Percentiles rank a stretch among this genome's conserved stretches.
Evolutionary conservation across 30 jellyfish, hydroid and myxozoan species (phyloP).

Genomic region (Mastigias papua): DNA sequence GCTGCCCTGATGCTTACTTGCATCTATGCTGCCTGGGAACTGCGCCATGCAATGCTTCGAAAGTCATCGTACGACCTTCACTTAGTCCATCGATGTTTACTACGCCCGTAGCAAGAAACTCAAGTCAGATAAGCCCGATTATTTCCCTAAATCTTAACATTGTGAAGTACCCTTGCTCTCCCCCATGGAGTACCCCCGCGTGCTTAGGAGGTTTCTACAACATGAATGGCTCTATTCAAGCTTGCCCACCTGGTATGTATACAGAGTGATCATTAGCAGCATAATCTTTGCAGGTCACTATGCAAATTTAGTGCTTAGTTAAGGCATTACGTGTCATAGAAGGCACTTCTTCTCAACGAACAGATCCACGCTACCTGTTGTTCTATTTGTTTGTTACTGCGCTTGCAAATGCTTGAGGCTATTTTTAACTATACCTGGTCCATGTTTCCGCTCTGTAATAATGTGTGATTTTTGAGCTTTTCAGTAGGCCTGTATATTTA

Average conservation of each 20-base stretch:
- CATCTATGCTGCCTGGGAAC: conserved; percentile 53
- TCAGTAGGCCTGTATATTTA: too few species aligned
- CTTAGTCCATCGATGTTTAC: neutral
- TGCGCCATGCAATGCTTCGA: conserved; percentile 45
- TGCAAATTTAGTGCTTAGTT: too few species aligned
- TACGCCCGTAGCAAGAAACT: neutral
- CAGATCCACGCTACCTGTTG: too few species aligned
- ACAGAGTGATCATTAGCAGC: neutral
- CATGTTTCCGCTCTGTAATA: too few species aligned
- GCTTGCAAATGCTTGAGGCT: too few species aligned
- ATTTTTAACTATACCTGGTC: too few species aligned
- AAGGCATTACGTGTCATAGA: too few species aligned
- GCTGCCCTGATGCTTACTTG: conserved; percentile 60
- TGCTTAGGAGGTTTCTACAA: conserved; percentile 69
- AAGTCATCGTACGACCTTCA: neutral
- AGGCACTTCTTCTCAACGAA: too few species aligned
- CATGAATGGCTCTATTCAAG: conserved; percentile 20
- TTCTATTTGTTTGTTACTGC: too few species aligned
- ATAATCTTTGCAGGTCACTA: too few species aligned
- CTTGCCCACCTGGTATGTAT: conserved; percentile 73
- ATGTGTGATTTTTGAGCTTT: too few species aligned
- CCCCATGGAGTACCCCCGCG: conserved; percentile 76
- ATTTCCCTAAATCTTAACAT: neutral
- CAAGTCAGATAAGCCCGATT: neutral
- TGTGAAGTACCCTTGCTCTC: conserved; percentile 64